phyloP scores from a whole-genome alignment of 2,888 invertebrate genomes.

The Oeneis ivallda region DNA sequence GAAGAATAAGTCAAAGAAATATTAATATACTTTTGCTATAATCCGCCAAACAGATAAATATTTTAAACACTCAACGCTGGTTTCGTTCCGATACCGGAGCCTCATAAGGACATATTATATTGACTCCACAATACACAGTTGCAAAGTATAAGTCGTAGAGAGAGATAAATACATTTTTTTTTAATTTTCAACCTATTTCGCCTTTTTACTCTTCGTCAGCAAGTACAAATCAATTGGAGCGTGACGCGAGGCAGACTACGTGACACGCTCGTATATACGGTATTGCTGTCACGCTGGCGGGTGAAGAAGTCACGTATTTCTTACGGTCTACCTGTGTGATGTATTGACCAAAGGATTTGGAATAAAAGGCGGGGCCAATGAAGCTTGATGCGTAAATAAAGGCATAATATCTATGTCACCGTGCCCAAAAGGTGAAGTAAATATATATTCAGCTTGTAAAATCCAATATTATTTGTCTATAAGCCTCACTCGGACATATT shows the following conservation, averaged over 20 bases:
- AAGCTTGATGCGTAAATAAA: too few species aligned
- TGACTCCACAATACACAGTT: too few species aligned
- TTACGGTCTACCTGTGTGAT: background rate
- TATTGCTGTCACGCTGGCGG: slow-evolving; percentile 10
- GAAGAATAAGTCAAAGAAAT: too few species aligned
- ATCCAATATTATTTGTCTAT: too few species aligned
- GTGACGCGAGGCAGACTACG: slow-evolving; percentile 5
- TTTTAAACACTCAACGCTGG: too few species aligned
- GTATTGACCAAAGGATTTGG: slow-evolving; percentile 5
- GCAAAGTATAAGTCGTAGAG: too few species aligned
- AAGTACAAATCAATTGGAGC: background rate
- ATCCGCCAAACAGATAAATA: too few species aligned
- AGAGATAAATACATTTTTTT: background rate
- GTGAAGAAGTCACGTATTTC: slow-evolving; percentile 6
- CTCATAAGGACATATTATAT: too few species aligned
- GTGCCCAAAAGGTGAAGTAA: too few species aligned
- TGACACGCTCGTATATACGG: background rate
- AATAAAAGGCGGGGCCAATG: background rate
- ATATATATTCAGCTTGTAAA: too few species aligned
- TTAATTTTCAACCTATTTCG: background rate
- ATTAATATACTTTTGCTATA: too few species aligned
- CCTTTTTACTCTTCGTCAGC: background rate
- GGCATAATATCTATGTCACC: background rate
- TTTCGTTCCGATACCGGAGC: too few species aligned
- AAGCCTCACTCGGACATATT: background rate